phyloP scores from a whole-genome alignment of 2,888 invertebrate genomes.

The Falcaria lacertinaria region DNA sequence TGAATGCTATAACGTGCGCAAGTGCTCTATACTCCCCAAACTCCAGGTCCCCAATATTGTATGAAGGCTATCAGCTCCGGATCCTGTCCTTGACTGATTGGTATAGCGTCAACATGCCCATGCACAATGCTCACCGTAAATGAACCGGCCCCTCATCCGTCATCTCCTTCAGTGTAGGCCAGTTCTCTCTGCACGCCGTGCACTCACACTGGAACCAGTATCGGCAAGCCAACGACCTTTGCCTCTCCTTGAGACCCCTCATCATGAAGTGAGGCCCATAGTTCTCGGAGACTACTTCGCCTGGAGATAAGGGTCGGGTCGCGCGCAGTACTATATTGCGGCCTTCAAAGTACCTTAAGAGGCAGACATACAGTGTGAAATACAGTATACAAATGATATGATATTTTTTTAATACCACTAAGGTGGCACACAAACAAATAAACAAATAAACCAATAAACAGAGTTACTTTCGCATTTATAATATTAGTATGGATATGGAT shows the following conservation, averaged over 20 bases:
- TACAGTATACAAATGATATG: too few species aligned
- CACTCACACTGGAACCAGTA: conserved; percentile 91
- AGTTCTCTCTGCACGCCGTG: conserved; percentile 85
- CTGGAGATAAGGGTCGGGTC: conserved; percentile 81
- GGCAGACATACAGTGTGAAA: conserved; percentile 8
- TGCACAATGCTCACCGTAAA: conserved; percentile 57
- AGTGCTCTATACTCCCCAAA: too few species aligned
- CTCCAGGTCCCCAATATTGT: too few species aligned
- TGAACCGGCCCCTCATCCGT: conserved; percentile 64
- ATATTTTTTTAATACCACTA: too few species aligned
- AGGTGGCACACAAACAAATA: too few species aligned
- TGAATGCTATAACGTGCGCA: too few species aligned
- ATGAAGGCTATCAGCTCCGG: too few species aligned
- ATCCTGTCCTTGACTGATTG: too few species aligned
- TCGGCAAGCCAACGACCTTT: conserved; percentile 82
- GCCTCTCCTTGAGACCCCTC: conserved; percentile 77
- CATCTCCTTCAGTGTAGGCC: conserved; percentile 84
- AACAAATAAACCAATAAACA: too few species aligned
- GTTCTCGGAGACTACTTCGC: conserved; percentile 88
- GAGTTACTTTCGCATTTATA: too few species aligned
- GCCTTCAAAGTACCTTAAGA: conserved; percentile 85
- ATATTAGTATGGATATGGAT: too few species aligned
- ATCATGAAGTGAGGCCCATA: conserved; percentile 88
- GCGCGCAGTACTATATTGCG: conserved; percentile 85
- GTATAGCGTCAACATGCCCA: too few species aligned